Evolutionary conservation across 2,113 vertebrate species (phyloP).

Genomic region (Bettongia penicillata): DNA sequence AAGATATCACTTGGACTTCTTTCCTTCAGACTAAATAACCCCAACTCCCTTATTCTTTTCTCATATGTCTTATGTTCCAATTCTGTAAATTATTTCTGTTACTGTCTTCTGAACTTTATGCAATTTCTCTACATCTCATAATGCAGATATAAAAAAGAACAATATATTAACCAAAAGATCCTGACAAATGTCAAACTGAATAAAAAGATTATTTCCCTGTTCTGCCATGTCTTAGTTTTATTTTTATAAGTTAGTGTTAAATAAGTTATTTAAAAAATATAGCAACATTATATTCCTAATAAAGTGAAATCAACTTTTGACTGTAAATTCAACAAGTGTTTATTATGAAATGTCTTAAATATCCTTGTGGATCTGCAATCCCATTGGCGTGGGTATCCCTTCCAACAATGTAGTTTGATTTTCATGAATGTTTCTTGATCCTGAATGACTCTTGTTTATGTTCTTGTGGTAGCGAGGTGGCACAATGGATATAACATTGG

Average conservation of each 20-base stretch:
- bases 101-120: conserved; percentile 53
- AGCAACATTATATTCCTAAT: background rate
- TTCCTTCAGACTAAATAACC: conserved; percentile 21
- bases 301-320: too few relatives aligned
- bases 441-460: too few relatives aligned
- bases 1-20: conserved; percentile 27
- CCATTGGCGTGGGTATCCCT: too few relatives aligned
- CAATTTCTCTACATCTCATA: conserved; percentile 45
- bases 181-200: conserved; percentile 6
- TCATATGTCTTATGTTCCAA: conserved; percentile 26
- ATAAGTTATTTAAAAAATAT: conserved; percentile 32
- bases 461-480: too few relatives aligned
- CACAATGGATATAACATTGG: too few relatives aligned
- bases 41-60: conserved; percentile 10
- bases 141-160: conserved; percentile 45
- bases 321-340: too few relatives aligned
- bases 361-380: too few relatives aligned
- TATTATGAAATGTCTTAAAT: too few relatives aligned
- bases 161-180: conserved; percentile 34
- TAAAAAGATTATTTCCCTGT: conserved; percentile 42
- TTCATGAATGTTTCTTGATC: too few relatives aligned
- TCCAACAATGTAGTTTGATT: too few relatives aligned
- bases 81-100: conserved; percentile 48
- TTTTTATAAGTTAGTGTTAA: background rate
- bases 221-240: background rate